A percentile compares a stretch with the other conserved stretches of the same genome.
Conservation (phyloP, 2,797 vertebrate genomes). For the Anomalospiza imberbis region DNA sequence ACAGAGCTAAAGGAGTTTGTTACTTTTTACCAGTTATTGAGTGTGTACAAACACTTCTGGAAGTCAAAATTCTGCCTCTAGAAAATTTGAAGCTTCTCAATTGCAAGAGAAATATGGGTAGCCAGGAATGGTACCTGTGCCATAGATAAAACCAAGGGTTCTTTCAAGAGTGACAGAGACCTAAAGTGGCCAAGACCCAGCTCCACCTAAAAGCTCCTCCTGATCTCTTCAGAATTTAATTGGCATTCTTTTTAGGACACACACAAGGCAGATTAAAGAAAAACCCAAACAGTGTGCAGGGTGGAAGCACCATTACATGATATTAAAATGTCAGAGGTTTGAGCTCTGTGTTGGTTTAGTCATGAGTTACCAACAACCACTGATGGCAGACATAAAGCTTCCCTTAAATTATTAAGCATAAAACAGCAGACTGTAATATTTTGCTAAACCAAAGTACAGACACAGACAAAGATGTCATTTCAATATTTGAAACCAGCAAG, state of each 20-base stretch:
- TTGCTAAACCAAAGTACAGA: slow-evolving; percentile 88
- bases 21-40: not conserved
- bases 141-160: not conserved
- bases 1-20: not conserved
- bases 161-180: not conserved
- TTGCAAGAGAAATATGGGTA: not conserved
- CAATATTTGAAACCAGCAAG: slow-evolving; percentile 98
- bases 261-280: slow-evolving; percentile 34
- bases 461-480: slow-evolving; percentile 93
- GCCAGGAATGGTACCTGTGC: not conserved
- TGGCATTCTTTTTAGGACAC: slow-evolving; percentile 53
- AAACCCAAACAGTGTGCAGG: not conserved
- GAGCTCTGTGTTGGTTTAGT: slow-evolving; percentile 72
- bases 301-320: slow-evolving; percentile 49
- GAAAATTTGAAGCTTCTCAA: not conserved
- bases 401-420: slow-evolving; percentile 84
- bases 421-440: slow-evolving; percentile 87
- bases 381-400: slow-evolving; percentile 76
- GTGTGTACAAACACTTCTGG: not conserved
- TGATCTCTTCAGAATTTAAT: slow-evolving; percentile 49
- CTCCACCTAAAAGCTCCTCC: not conserved
- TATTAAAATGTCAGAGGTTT: slow-evolving; percentile 80
- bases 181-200: not conserved
- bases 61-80: not conserved
- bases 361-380: slow-evolving; percentile 77